These are phyloP conservation scores for Therioaphis trifolii DNA, from an alignment of 2,888 invertebrate genomes.

Conservation along the genomic window DNA sequence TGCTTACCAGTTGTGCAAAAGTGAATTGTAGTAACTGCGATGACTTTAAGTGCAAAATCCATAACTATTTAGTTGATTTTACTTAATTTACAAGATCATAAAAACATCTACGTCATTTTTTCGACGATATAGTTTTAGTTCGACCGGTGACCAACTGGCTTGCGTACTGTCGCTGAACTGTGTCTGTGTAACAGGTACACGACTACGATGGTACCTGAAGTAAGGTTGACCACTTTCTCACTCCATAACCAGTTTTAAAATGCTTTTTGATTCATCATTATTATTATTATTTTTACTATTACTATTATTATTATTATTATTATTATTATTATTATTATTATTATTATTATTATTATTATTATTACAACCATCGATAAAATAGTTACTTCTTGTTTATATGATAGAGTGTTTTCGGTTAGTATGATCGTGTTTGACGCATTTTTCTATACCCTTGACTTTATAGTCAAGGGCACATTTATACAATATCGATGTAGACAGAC, in stretches of 20 bases:
- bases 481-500: conserved; percentile 1
- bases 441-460: background rate
- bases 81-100: background rate
- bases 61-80: background rate
- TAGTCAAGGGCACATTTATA: conserved; percentile 33
- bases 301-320: conserved; percentile 3
- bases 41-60: conserved; percentile 27
- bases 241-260: conserved; percentile 57
- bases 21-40: conserved; percentile 25
- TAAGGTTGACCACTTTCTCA: conserved; percentile 62
- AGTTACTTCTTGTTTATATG: background rate
- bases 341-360: conserved; percentile 15
- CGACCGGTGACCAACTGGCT: conserved; percentile 31
- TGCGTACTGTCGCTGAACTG: conserved; percentile 56
- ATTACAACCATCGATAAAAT: conserved; percentile 9
- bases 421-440: background rate
- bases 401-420: conserved; percentile 3
- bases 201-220: conserved; percentile 16
- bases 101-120: conserved; percentile 55
- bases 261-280: conserved; percentile 28
- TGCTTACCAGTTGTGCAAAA: conserved; percentile 37
- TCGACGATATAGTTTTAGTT: conserved; percentile 17
- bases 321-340: background rate
- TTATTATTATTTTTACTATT: conserved; percentile 5
- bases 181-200: background rate